Evolutionary conservation across 2,797 vertebrate species (phyloP).

Genomic region (Argentina silus): DNA sequence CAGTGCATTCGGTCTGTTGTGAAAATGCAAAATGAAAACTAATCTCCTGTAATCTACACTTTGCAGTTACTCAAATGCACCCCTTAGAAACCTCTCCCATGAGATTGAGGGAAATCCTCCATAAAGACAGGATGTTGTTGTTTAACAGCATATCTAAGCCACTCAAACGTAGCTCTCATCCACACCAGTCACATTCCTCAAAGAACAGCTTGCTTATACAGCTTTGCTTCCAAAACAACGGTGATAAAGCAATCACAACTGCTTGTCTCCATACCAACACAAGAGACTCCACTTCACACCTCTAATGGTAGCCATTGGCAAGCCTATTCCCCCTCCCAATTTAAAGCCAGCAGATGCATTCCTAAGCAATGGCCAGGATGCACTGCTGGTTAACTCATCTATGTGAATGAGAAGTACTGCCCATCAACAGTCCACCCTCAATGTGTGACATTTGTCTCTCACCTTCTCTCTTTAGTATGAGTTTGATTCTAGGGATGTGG

Average conservation of each 20-base stretch:
- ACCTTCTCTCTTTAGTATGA: not conserved
- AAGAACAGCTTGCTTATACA: conserved; percentile 34
- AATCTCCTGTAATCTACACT: not conserved
- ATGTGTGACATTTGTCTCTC: conserved; percentile 31
- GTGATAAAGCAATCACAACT: conserved; percentile 45
- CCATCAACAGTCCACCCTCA: not conserved
- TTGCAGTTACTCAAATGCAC: conserved; percentile 18
- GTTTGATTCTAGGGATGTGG: too few species aligned
- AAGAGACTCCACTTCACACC: conserved; percentile 49
- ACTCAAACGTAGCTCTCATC: not conserved
- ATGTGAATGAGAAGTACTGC: conserved; percentile 42
- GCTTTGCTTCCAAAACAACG: conserved; percentile 29
- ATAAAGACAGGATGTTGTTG: conserved; percentile 5
- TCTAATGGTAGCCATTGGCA: conserved; percentile 53
- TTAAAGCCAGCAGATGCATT: conserved; percentile 45
- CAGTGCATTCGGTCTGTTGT: too few species aligned
- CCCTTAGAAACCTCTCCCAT: conserved; percentile 32
- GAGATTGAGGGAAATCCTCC: conserved; percentile 8
- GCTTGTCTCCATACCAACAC: conserved; percentile 42
- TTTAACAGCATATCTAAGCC: not conserved
- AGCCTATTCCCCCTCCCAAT: conserved; percentile 33
- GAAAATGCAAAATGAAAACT: not conserved
- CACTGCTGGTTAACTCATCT: conserved; percentile 56
- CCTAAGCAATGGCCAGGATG: conserved; percentile 53
- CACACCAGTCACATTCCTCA: conserved; percentile 10